These are phyloP conservation scores for Colletes gigas DNA, from an alignment of 1,140 invertebrate species.

Conservation along the genomic window DNA sequence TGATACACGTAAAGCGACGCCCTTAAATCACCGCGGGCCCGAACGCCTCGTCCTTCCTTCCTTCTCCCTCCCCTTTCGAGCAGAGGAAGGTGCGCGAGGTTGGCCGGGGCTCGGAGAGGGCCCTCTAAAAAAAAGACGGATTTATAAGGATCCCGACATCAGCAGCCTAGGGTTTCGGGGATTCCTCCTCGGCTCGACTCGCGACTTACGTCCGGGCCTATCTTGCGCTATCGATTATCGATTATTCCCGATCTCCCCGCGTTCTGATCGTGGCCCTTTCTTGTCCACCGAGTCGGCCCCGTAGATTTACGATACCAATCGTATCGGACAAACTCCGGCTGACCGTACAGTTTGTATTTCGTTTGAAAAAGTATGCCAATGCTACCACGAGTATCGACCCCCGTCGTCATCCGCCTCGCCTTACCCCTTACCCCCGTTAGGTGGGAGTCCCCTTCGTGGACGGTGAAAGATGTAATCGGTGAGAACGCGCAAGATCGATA, in stretches of 20 bases:
- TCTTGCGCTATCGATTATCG: slow-evolving; percentile 20
- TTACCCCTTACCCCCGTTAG: no score
- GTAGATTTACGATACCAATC: slow-evolving; percentile 25
- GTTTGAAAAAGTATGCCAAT: slow-evolving; percentile 32
- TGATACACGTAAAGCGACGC: slow-evolving; percentile 64
- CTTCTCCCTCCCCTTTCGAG: background rate
- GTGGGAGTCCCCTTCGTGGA: background rate
- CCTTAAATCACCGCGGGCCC: slow-evolving; percentile 66
- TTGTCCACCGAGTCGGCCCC: background rate
- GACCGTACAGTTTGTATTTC: slow-evolving; percentile 2
- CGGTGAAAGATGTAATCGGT: slow-evolving; percentile 41
- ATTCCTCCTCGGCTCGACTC: slow-evolving; percentile 69
- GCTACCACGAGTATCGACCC: slow-evolving; percentile 32
- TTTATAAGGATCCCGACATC: slow-evolving; percentile 72
- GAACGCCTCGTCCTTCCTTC: slow-evolving; percentile 39
- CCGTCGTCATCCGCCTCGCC: background rate
- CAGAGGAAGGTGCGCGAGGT: slow-evolving; percentile 14
- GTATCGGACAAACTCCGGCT: slow-evolving; percentile 12
- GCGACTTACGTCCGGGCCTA: slow-evolving; percentile 35
- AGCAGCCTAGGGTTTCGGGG: slow-evolving; percentile 69
- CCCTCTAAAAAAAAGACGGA: slow-evolving; percentile 72
- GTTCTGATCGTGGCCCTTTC: background rate
- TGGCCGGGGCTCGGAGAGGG: slow-evolving; percentile 14
- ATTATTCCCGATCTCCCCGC: background rate
- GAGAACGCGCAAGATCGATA: slow-evolving; percentile 45